phyloP scores from a whole-genome alignment of 1,140 invertebrate genomes.

The Popillia japonica region DNA sequence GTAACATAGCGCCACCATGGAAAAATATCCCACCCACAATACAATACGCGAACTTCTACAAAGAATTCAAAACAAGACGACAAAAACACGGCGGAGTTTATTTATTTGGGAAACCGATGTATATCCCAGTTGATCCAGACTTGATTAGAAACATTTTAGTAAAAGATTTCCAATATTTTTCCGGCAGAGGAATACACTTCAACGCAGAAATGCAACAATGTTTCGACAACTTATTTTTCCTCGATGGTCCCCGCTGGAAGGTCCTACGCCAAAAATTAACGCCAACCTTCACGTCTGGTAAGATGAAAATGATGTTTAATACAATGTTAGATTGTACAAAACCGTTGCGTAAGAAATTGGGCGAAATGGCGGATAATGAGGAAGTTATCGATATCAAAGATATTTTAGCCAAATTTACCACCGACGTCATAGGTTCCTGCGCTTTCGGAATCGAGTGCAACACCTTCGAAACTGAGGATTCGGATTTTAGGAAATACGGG shows the following conservation, averaged over 20 bases:
- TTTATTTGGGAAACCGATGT: background rate
- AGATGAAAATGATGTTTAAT: slow-evolving; percentile 61
- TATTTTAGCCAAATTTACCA: slow-evolving; percentile 57
- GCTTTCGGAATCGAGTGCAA: slow-evolving; percentile 61
- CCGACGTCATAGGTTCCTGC: slow-evolving; percentile 61
- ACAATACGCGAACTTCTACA: slow-evolving; percentile 16
- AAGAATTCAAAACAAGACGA: slow-evolving; percentile 1
- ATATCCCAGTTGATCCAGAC: slow-evolving; percentile 5
- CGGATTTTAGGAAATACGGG: slow-evolving; percentile 54
- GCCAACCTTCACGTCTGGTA: slow-evolving; percentile 62
- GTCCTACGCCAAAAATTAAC: slow-evolving; percentile 59
- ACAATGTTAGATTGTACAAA: slow-evolving; percentile 40
- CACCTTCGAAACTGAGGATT: slow-evolving; percentile 57
- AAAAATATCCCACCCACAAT: background rate
- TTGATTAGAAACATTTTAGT: slow-evolving; percentile 52
- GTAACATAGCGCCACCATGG: background rate
- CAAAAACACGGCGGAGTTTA: slow-evolving; percentile 9
- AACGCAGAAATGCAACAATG: background rate
- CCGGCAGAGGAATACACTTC: background rate
- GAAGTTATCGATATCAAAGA: slow-evolving; percentile 49
- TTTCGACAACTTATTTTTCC: slow-evolving; percentile 49
- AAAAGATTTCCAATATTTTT: slow-evolving; percentile 63
- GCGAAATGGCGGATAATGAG: background rate
- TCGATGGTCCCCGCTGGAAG: slow-evolving; percentile 61
- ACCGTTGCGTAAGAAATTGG: background rate